Percentiles rank a stretch among this genome's conserved stretches.
Evolutionary conservation across 2,888 invertebrate genomes (phyloP).

Genomic region (Chorisops tibialis): DNA sequence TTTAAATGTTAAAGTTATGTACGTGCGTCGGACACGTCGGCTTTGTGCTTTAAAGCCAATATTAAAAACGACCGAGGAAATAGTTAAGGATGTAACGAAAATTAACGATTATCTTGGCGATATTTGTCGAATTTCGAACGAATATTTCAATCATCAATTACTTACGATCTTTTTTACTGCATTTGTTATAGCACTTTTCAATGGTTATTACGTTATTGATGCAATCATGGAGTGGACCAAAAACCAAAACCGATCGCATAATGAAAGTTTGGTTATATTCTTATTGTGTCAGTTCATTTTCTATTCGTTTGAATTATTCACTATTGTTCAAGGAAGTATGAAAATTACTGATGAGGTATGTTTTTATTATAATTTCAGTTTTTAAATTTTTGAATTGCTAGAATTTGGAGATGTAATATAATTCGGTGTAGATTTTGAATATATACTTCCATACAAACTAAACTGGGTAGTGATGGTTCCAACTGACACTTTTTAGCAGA

Average conservation of each 20-base stretch:
- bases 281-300: slow-evolving; percentile 2
- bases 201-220: slow-evolving; percentile 30
- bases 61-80: background rate
- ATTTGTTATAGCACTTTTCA: slow-evolving; percentile 31
- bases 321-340: background rate
- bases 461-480: too few species aligned
- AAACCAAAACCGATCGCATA: background rate
- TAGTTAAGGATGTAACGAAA: slow-evolving; percentile 3
- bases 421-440: too few species aligned
- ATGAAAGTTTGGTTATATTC: background rate
- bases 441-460: too few species aligned
- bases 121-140: slow-evolving; percentile 23
- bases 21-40: background rate
- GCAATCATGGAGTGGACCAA: background rate
- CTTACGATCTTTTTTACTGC: slow-evolving; percentile 27
- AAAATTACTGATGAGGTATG: slow-evolving; percentile 2
- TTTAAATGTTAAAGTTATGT: background rate
- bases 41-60: background rate
- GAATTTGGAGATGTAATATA: too few species aligned
- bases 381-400: too few species aligned
- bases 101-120: slow-evolving; percentile 29
- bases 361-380: too few species aligned
- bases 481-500: too few species aligned
- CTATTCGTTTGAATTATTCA: background rate
- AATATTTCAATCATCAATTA: slow-evolving; percentile 31